Conservation (phyloP, 2,113 vertebrate species). For the Malurus melanocephalus region DNA sequence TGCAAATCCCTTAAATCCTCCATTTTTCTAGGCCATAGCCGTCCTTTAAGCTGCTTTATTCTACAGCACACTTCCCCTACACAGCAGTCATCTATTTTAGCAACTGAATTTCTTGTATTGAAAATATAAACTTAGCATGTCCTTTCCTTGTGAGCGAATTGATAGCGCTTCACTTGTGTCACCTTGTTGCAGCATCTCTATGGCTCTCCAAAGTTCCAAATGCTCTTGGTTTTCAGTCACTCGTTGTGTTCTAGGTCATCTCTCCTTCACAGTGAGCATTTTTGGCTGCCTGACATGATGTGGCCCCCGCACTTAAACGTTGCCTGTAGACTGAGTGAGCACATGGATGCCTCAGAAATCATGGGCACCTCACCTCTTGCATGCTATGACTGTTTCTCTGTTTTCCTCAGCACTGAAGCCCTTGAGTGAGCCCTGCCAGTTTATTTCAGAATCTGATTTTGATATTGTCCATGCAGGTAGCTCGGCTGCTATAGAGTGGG, state of each 20-base stretch:
- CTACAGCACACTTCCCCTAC: background rate
- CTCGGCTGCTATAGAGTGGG: background rate
- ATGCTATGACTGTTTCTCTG: fast-evolving
- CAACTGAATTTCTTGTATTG: background rate
- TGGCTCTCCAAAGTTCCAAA: background rate
- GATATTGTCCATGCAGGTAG: background rate
- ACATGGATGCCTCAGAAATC: background rate
- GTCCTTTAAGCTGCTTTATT: background rate
- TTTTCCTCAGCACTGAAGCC: fast-evolving
- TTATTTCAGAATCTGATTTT: background rate
- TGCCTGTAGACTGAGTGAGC: background rate
- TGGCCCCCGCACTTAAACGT: background rate
- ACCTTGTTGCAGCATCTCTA: background rate
- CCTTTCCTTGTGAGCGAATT: background rate
- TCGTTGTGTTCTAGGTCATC: background rate
- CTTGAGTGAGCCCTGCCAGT: background rate
- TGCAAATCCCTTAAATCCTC: background rate
- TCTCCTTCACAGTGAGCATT: background rate
- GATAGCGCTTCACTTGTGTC: background rate
- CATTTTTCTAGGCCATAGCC: background rate
- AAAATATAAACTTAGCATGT: background rate
- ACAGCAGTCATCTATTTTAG: background rate
- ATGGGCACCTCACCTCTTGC: background rate
- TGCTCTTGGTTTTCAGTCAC: background rate
- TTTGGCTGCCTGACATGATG: background rate